Evolutionary conservation across 2,113 vertebrate species (phyloP).

Genomic region (Anhinga anhinga): DNA sequence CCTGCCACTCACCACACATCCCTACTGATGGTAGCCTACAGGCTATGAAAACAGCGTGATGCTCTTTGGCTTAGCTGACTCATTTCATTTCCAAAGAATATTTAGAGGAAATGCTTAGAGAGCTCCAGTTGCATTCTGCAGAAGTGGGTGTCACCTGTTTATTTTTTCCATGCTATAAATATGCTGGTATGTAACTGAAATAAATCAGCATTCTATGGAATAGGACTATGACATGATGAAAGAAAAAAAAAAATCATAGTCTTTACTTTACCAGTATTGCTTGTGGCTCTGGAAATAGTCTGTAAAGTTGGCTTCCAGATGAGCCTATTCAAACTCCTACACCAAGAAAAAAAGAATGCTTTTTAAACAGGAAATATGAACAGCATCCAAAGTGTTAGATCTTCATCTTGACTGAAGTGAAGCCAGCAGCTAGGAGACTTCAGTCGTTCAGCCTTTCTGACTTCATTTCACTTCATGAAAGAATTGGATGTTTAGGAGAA

Average conservation of each 20-base stretch:
- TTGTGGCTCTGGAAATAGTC: background rate
- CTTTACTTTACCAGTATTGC: background rate
- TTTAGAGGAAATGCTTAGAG: constrained; percentile 28
- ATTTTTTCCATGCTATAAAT: background rate
- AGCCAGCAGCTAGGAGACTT: background rate
- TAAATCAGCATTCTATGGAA: background rate
- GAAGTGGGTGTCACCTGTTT: constrained; percentile 14
- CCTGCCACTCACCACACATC: background rate
- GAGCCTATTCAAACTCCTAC: background rate
- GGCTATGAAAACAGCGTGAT: background rate
- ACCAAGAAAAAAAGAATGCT: background rate
- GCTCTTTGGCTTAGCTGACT: constrained; percentile 14
- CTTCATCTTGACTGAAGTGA: background rate
- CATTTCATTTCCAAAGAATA: constrained; percentile 37
- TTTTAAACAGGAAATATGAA: background rate
- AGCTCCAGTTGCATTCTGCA: background rate
- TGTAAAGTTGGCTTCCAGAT: background rate
- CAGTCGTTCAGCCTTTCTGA: background rate
- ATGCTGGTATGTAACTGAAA: background rate
- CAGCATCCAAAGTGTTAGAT: background rate
- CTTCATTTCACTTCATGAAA: background rate
- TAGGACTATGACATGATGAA: background rate
- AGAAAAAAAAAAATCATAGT: background rate
- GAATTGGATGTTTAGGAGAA: background rate
- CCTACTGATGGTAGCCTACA: background rate